Conservation (phyloP, 2,888 invertebrate species). For the Pollenia amentaria region DNA sequence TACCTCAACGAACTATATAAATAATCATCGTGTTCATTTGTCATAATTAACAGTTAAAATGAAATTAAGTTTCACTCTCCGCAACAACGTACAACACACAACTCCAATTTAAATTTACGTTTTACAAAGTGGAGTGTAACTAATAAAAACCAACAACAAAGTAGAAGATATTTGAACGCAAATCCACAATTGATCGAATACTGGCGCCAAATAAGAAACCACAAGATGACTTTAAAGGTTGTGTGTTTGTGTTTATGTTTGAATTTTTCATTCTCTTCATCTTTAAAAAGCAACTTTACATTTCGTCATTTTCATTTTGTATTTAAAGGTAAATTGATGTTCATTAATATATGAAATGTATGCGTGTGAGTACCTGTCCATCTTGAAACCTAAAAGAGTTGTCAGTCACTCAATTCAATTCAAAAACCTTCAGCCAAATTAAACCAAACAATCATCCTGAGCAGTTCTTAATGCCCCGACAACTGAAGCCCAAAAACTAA, state of each 20-base stretch:
- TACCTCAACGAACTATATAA: conserved; percentile 50
- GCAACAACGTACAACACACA: conserved; percentile 15
- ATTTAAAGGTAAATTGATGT: conserved; percentile 22
- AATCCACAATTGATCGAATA: conserved; percentile 69
- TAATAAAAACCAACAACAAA: conserved; percentile 32
- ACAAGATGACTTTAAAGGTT: conserved; percentile 49
- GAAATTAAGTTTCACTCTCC: conserved; percentile 72
- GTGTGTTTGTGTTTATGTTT: not conserved
- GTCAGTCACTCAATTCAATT: conserved; percentile 71
- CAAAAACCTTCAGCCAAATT: conserved; percentile 47
- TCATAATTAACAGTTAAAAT: conserved; percentile 75
- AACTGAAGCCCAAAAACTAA: not conserved
- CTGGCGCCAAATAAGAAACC: conserved; percentile 71
- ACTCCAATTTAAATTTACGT: conserved; percentile 55
- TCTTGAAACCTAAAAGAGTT: conserved; percentile 70
- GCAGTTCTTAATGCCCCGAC: not conserved
- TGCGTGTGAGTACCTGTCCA: conserved; percentile 19
- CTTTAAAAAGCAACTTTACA: conserved; percentile 52
- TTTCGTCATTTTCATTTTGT: conserved; percentile 52
- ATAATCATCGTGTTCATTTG: conserved; percentile 73
- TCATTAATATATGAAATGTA: not conserved
- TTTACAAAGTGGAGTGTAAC: conserved; percentile 31
- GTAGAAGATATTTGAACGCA: conserved; percentile 50
- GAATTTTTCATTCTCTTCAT: conserved; percentile 16
- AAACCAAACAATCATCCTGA: conserved; percentile 52